Conservation (phyloP, 2,888 invertebrate species). For the Cephalotes varians region DNA sequence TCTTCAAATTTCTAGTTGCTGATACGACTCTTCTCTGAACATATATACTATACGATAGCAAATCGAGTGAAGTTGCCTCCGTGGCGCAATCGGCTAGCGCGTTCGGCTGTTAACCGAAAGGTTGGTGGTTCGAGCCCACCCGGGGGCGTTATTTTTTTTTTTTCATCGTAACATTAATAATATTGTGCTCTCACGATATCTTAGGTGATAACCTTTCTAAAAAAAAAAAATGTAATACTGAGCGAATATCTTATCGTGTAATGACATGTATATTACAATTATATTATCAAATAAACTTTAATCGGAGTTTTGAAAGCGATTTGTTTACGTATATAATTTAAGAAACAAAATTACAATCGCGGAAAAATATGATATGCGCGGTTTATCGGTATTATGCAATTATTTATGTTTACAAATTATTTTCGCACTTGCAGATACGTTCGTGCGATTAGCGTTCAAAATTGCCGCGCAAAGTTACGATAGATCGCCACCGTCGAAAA, state of each 20-base stretch:
- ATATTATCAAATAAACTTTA: not conserved
- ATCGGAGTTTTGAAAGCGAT: not conserved
- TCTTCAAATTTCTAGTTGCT: no score
- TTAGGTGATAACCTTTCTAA: not conserved
- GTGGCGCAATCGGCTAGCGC: constrained; percentile 99
- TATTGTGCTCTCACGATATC: not conserved
- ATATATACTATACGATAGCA: not conserved
- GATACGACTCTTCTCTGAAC: no score
- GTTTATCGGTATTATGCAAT: constrained; percentile 10
- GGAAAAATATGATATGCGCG: not conserved
- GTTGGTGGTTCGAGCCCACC: constrained; percentile 99
- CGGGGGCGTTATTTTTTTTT: constrained; percentile 90
- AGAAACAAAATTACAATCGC: not conserved
- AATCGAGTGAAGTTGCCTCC: constrained; percentile 87
- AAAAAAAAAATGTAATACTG: not conserved
- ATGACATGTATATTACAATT: not conserved
- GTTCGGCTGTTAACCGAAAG: constrained; percentile 99
- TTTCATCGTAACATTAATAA: not conserved
- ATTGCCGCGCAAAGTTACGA: not conserved
- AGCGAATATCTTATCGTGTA: not conserved
- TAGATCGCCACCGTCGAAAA: not conserved
- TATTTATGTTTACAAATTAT: not conserved
- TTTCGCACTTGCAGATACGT: not conserved
- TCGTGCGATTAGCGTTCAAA: constrained; percentile 6
- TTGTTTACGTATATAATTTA: not conserved